phyloP scores from a whole-genome alignment of 2,888 invertebrate genomes.

The Panzeria rudis region DNA sequence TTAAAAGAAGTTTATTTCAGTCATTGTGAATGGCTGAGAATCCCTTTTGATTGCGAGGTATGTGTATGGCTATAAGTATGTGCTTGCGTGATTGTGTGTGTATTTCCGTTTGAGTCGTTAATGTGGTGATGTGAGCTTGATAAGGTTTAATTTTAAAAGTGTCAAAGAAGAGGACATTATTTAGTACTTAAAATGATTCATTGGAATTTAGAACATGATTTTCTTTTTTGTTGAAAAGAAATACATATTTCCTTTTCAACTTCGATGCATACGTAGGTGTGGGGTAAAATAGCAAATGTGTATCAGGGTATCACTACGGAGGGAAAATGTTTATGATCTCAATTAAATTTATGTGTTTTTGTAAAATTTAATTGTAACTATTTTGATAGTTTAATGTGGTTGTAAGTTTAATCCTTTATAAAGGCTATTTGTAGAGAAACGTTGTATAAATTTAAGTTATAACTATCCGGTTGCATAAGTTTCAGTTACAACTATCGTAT shows the following conservation, averaged over 20 bases:
- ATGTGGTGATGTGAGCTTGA: slow-evolving; percentile 68
- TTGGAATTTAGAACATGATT: slow-evolving; percentile 68
- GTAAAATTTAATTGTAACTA: slow-evolving; percentile 19
- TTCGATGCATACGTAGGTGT: neutral
- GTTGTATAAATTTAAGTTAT: no score
- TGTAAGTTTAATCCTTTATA: slow-evolving; percentile 13
- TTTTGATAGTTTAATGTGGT: slow-evolving; percentile 44
- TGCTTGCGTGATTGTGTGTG: neutral
- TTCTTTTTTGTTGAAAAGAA: slow-evolving; percentile 44
- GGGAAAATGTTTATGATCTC: slow-evolving; percentile 34
- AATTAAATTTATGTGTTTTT: slow-evolving; percentile 51
- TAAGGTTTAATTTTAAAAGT: slow-evolving; percentile 67
- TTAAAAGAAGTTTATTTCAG: slow-evolving; percentile 42
- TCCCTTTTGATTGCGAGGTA: slow-evolving; percentile 28
- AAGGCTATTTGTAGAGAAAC: no score
- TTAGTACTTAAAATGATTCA: slow-evolving; percentile 73
- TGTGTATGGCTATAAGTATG: no score
- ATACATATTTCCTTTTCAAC: slow-evolving; percentile 12
- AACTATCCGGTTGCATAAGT: no score
- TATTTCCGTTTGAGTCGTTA: slow-evolving; percentile 46
- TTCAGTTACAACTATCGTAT: no score
- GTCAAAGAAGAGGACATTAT: slow-evolving; percentile 69
- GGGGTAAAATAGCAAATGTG: neutral
- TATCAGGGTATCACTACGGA: neutral
- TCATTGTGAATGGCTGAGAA: slow-evolving; percentile 35